A percentile compares a stretch with the other conserved stretches of the same genome.
Evolutionary conservation across 2,113 vertebrate species (phyloP).

Genomic region (Sigmodon hispidus): DNA sequence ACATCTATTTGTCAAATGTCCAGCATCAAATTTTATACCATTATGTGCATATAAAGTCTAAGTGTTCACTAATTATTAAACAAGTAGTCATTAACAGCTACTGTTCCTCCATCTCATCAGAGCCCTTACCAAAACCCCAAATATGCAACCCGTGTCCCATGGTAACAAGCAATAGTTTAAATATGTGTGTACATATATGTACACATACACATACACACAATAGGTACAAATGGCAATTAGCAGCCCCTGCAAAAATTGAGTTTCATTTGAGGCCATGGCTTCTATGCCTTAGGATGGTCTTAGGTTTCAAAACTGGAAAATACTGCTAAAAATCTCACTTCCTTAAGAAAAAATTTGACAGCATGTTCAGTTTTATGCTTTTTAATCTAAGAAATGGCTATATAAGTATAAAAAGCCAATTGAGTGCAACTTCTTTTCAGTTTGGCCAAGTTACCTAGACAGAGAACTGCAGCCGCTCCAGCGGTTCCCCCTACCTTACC

Average conservation of each 20-base stretch:
- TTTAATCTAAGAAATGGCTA: slow-evolving; percentile 79
- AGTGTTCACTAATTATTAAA: slow-evolving; percentile 79
- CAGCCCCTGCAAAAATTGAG: slow-evolving; percentile 87
- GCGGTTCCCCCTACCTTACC: slow-evolving; percentile 88
- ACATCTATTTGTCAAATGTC: slow-evolving; percentile 79
- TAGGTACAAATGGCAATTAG: slow-evolving; percentile 87
- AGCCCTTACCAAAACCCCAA: slow-evolving; percentile 81
- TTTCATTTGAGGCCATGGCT: slow-evolving; percentile 88
- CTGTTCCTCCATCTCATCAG: slow-evolving; percentile 79
- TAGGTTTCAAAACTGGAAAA: slow-evolving; percentile 82
- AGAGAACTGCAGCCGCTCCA: slow-evolving; percentile 79
- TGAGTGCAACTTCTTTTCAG: slow-evolving; percentile 76
- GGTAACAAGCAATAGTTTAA: slow-evolving; percentile 79
- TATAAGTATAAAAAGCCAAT: slow-evolving; percentile 81
- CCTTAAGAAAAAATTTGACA: slow-evolving; percentile 79
- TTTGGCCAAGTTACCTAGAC: slow-evolving; percentile 81
- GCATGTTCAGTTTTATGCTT: slow-evolving; percentile 75
- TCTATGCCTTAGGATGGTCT: slow-evolving; percentile 85
- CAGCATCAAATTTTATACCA: slow-evolving; percentile 80
- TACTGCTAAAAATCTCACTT: slow-evolving; percentile 79
- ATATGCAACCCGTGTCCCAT: slow-evolving; percentile 82
- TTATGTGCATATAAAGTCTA: slow-evolving; percentile 83
- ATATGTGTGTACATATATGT: not conserved
- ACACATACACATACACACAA: not conserved
- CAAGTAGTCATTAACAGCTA: slow-evolving; percentile 84